Percentiles rank a stretch among this genome's conserved stretches.
Conservation (phyloP, 92 coral and sea anemone species). For the Zoanthus sansibaricus region DNA sequence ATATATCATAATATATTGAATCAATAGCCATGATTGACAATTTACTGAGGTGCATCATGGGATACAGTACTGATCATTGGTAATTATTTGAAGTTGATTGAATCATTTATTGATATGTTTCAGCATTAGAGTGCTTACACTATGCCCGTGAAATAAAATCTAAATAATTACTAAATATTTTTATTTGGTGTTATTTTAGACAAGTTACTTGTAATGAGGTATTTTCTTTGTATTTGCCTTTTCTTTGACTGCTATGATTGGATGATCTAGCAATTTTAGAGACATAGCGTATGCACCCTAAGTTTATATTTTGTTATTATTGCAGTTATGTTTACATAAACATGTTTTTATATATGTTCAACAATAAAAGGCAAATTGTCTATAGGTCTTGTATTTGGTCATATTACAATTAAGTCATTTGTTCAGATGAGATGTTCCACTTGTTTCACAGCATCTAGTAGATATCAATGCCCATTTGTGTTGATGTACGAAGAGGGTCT, state of each 20-base stretch:
- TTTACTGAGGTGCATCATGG: neutral
- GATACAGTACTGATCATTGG: neutral
- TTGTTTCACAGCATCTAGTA: conserved; percentile 16
- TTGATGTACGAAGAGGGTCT: conserved; percentile 29
- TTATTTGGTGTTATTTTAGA: conserved; percentile 1
- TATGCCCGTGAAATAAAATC: conserved; percentile 7
- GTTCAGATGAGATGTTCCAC: conserved; percentile 17
- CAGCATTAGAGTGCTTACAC: conserved; percentile 5
- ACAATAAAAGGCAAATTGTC: conserved; percentile 23
- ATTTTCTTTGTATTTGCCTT: neutral
- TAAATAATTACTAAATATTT: neutral
- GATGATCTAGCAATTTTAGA: conserved; percentile 6
- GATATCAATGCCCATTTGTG: conserved; percentile 15
- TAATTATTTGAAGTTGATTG: conserved; percentile 5
- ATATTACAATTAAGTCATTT: conserved; percentile 12
- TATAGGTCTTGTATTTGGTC: conserved; percentile 17
- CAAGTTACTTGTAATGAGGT: conserved; percentile 4
- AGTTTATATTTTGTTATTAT: conserved; percentile 1
- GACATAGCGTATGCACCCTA: neutral
- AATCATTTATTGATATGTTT: conserved; percentile 1
- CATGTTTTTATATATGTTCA: conserved; percentile 19
- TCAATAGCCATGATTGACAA: conserved; percentile 7
- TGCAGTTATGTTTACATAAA: conserved; percentile 10
- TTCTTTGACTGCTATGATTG: conserved; percentile 4
- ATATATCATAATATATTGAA: neutral